Conservation (phyloP, 64 coral and sea anemone genomes). For the Catalaphyllia jardinei region DNA sequence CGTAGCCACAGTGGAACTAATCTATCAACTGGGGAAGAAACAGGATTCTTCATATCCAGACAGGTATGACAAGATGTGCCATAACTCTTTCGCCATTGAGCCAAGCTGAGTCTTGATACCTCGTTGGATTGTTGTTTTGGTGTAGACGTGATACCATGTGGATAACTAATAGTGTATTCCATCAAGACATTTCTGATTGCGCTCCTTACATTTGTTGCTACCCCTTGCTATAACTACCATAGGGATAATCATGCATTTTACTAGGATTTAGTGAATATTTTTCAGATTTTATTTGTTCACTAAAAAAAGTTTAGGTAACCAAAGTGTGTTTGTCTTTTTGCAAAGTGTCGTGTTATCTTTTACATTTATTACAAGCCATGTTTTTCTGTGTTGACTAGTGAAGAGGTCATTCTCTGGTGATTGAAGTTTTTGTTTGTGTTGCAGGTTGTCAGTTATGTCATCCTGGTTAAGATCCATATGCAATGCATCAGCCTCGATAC, state of each 20-base stretch:
- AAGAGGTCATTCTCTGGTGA: not conserved
- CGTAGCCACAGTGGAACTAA: constrained; percentile 75
- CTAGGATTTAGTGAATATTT: not conserved
- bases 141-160: too few species aligned
- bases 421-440: not conserved
- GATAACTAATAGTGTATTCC: too few species aligned
- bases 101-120: not conserved
- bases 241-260: too few species aligned
- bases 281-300: not conserved
- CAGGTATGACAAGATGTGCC: not conserved
- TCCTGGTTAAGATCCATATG: constrained; percentile 55
- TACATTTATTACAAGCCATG: too few species aligned
- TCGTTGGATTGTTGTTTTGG: too few species aligned
- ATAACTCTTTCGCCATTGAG: not conserved
- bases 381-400: too few species aligned
- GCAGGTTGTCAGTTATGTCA: constrained; percentile 60
- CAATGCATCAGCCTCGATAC: not conserved
- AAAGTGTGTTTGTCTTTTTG: not conserved
- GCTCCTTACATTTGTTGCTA: too few species aligned
- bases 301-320: not conserved
- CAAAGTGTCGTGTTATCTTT: too few species aligned
- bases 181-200: too few species aligned
- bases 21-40: constrained; percentile 78
- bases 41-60: constrained; percentile 46
- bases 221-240: too few species aligned